phyloP scores from a whole-genome alignment of 1,140 invertebrate genomes.

The Drosophila sucinea region DNA sequence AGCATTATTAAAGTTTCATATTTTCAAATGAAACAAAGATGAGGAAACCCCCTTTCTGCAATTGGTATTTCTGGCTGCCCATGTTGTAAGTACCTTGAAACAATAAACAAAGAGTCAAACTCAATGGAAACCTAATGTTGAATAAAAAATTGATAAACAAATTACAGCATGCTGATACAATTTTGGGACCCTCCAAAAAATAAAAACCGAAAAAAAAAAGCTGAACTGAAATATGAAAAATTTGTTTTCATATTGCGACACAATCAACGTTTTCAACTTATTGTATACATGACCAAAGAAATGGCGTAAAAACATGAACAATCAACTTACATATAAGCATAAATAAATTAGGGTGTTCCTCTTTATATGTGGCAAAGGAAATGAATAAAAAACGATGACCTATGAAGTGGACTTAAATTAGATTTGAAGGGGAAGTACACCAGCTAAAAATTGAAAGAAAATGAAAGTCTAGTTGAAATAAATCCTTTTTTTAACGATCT shows the following conservation, averaged over 20 bases:
- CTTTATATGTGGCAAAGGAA: neutral
- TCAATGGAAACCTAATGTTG: neutral
- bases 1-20: too few relatives aligned
- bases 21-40: too few relatives aligned
- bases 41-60: neutral
- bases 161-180: conserved; percentile 34
- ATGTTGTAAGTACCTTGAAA: conserved; percentile 8
- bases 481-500: too few relatives aligned
- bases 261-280: conserved; percentile 39
- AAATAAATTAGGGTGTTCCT: neutral
- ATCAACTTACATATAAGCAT: conserved; percentile 7
- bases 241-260: conserved; percentile 41
- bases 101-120: conserved; percentile 4
- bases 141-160: conserved; percentile 21
- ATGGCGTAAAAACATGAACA: conserved; percentile 28
- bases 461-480: too few relatives aligned
- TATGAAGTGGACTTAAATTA: too few relatives aligned
- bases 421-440: neutral
- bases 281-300: conserved; percentile 44
- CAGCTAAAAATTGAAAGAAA: neutral
- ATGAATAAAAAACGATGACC: too few relatives aligned
- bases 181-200: conserved; percentile 44
- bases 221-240: conserved; percentile 55
- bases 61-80: neutral
- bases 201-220: conserved; percentile 71